Evolutionary conservation across 1,140 invertebrate species (phyloP).

Genomic region (Drosophila carrolli): DNA sequence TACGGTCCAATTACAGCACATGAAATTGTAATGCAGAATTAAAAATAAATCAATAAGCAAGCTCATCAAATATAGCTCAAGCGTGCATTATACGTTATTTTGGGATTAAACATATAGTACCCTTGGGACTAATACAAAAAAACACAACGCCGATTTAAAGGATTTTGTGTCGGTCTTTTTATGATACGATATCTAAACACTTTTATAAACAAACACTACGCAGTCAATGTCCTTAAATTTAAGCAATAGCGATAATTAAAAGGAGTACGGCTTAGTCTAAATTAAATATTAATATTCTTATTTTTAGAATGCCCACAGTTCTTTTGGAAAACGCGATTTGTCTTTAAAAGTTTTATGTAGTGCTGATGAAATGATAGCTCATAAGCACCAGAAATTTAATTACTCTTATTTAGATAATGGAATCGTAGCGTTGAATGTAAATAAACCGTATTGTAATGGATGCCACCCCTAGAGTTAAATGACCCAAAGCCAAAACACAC

Average conservation of each 20-base stretch:
- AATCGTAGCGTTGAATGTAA: not conserved
- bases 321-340: no score
- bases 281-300: no score
- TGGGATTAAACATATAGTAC: not conserved
- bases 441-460: slow-evolving; percentile 12
- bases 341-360: no score
- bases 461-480: slow-evolving; percentile 21
- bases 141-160: not conserved
- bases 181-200: not conserved
- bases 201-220: not conserved
- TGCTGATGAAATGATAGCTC: not conserved
- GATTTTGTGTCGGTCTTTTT: not conserved
- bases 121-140: not conserved
- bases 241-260: not conserved
- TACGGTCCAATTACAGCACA: slow-evolving; percentile 32
- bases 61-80: slow-evolving; percentile 13
- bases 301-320: no score
- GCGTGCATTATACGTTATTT: slow-evolving; percentile 13
- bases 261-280: no score
- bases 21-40: slow-evolving; percentile 37
- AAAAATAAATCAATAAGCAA: slow-evolving; percentile 40
- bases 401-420: not conserved
- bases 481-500: slow-evolving; percentile 28
- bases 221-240: not conserved
- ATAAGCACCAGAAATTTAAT: not conserved